A percentile compares a stretch with the other conserved stretches of the same genome.
Conservation (phyloP, 2,113 vertebrate genomes). For the Callaeas wilsoni region DNA sequence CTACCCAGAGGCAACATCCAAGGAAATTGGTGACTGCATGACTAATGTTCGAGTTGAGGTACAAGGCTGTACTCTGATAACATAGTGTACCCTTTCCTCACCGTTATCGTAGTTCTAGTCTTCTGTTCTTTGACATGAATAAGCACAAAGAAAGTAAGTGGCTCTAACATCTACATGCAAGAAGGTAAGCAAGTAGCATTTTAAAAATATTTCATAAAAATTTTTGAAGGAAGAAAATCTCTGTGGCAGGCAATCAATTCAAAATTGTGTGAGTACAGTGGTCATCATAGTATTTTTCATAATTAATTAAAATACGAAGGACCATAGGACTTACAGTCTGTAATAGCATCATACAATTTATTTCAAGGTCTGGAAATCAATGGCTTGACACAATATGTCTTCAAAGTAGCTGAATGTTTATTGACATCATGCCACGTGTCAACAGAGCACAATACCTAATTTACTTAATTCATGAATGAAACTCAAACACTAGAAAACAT, state of each 20-base stretch:
- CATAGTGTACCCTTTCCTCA: not conserved
- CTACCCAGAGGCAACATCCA: not conserved
- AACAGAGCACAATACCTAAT: not conserved
- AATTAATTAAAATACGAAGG: not conserved
- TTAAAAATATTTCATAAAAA: not conserved
- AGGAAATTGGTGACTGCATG: not conserved
- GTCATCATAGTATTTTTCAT: not conserved
- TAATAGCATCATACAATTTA: not conserved
- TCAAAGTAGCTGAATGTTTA: not conserved
- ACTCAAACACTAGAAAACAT: not conserved
- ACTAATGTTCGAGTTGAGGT: not conserved
- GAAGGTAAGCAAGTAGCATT: not conserved
- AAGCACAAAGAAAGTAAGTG: not conserved
- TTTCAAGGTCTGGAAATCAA: not conserved
- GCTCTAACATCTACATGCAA: not conserved
- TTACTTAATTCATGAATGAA: not conserved
- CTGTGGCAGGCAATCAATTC: not conserved
- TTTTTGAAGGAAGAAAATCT: not conserved
- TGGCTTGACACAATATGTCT: not conserved
- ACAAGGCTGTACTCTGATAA: not conserved
- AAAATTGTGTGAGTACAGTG: not conserved
- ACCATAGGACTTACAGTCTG: not conserved
- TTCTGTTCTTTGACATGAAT: not conserved
- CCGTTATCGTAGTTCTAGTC: not conserved
- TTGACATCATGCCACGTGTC: not conserved